Percentiles rank a stretch among this genome's conserved stretches.
Evolutionary conservation across 2,113 vertebrate species (phyloP).

Genomic region (Salvelinus alpinus): DNA sequence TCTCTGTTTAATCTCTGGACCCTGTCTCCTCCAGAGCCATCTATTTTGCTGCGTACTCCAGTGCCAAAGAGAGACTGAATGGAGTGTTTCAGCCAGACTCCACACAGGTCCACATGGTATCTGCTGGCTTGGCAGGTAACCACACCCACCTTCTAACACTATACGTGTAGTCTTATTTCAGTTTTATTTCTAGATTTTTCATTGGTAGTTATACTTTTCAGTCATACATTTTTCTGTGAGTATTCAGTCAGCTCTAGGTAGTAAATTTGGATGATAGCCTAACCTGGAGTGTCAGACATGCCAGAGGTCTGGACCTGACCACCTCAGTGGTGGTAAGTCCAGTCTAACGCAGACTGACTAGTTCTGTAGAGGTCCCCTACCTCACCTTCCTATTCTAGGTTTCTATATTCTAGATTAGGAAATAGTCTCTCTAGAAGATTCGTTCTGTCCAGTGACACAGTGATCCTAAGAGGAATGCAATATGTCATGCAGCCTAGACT

Average conservation of each 20-base stretch:
- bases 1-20: neutral
- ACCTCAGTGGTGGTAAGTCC: neutral
- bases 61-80: conserved; percentile 92
- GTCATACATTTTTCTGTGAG: neutral
- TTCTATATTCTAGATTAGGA: neutral
- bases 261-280: too few relatives aligned
- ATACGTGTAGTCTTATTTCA: too few relatives aligned
- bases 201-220: conserved; percentile 10
- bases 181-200: neutral
- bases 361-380: neutral
- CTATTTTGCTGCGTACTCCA: conserved; percentile 97
- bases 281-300: conserved; percentile 2
- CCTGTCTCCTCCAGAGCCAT: conserved; percentile 81
- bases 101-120: conserved; percentile 93
- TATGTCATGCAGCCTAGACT: neutral
- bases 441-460: too few relatives aligned
- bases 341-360: neutral
- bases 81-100: conserved; percentile 88
- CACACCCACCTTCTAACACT: neutral
- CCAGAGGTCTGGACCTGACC: neutral
- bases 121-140: conserved; percentile 95
- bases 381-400: neutral
- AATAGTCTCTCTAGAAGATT: too few relatives aligned
- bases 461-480: too few relatives aligned
- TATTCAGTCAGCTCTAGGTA: too few relatives aligned